Evolutionary conservation across 2,888 invertebrate genomes (phyloP), one percentile per base, ranked within the genome.

Genomic region (Cordilura impudica): DNA sequence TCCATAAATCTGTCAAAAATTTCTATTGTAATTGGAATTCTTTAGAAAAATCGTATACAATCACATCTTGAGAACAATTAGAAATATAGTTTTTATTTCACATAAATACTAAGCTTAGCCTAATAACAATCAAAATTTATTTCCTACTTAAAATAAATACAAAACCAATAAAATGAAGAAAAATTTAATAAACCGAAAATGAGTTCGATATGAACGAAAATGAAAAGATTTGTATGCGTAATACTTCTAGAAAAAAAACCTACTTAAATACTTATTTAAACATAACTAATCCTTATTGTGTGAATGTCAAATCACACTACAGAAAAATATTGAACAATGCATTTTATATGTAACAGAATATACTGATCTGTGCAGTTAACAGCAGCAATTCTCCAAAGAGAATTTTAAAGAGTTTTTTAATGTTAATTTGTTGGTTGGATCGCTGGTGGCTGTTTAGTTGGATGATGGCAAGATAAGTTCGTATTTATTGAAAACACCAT

Each of bases 51-150:
- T n/a, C n/a, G n/a, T 66, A 16, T 43, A 35, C n/a, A 5, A 19
- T 2, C 26, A 8, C 31, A 16, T n/a, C 21, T n/a, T 18, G 63
- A 65, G 45, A 70, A 53, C 51, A 65, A 75, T 67, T 49, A 61
- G 31, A 35, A 63, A 61, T 65, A 7, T 26, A 16, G 31, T 43
- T 60, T 51, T 65, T 35, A 71, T 43, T 67, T 35, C 51, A 10
- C 75, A 79, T 79, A 79, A 79, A 79, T 75, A 53, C 63, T 5
- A 56, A 47, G 75, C 75, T 79, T 79, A 79, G 54, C 56, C 56
- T 58, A 66, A 79, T 61, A 71, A 75, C 66, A 71, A 61, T 79
- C 75, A 75, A 56, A 66, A 49, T 72, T 66, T 75, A 75, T 75
- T 72, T 75, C 58, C 58, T 56, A 75, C 56, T 56, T 45, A 53